phyloP scores from a whole-genome alignment of 2,888 invertebrate species.

The Argyra leucocephala region DNA sequence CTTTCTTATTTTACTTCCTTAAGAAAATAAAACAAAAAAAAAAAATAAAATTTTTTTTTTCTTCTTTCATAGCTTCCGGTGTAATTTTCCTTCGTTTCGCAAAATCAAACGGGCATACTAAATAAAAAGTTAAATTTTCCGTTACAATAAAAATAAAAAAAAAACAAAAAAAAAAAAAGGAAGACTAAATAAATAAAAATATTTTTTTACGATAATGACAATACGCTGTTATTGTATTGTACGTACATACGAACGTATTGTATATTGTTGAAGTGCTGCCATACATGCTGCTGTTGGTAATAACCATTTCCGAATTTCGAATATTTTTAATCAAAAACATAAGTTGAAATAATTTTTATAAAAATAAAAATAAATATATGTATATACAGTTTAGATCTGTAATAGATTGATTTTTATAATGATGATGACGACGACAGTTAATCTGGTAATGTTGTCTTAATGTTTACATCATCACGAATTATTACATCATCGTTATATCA shows the following conservation, averaged over 20 bases:
- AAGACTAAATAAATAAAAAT: too few relatives aligned
- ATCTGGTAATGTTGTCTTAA: too few relatives aligned
- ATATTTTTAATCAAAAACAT: background rate
- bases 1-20: background rate
- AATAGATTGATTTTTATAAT: background rate
- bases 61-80: background rate
- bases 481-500: too few relatives aligned
- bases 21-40: background rate
- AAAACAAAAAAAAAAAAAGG: background rate
- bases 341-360: background rate
- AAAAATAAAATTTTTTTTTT: too few relatives aligned
- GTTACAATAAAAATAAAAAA: background rate
- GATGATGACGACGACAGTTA: background rate
- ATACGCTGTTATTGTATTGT: background rate
- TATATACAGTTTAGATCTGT: background rate
- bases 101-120: background rate
- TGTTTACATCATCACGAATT: too few relatives aligned
- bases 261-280: background rate
- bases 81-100: background rate
- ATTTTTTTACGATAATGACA: background rate
- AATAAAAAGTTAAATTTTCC: background rate
- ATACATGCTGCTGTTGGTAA: background rate
- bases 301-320: background rate
- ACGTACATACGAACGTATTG: background rate
- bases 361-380: background rate